Base-by-base conservation (phyloP, 2,113 vertebrate genomes). In the Ameiurus melas region DNA sequence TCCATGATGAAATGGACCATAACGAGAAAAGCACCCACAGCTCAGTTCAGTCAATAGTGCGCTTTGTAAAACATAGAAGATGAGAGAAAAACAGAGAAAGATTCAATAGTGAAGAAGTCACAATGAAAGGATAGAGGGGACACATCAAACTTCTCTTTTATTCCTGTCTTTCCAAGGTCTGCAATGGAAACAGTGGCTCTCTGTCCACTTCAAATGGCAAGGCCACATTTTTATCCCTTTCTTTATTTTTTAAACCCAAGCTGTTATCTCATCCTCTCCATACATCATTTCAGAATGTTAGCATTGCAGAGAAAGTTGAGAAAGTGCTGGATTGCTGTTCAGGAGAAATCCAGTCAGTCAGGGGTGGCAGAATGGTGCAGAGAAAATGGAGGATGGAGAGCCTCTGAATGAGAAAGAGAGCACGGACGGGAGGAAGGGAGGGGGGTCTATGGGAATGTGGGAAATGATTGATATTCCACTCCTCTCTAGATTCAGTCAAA, bases 391-490 rank as follows among this genome's bases (percentile, higher is more conserved):
- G 88, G 83, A 88, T 62, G 70, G 58, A 64, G 81, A 68, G 62
- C 66, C 81, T 70, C 55, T 27, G 85, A 89, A 88, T 85, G 68
- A 84, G 51, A 66, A 39, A 79, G 81, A n/a, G 62, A 62, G 36
- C 22, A 19, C 13, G 89, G 86, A 90, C 89, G 16, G 43, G 85
- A 79, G 39, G 27, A 47, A 64, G 33, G 53, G 55, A 62, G 33
- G 33, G 39, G 77, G 60, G 60, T 86, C n/a, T 64, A 47, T 86
- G 85, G 73, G 75, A 80, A 80, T 86, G 79, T 83, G 78, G 75
- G 75, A 84, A 84, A 89, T 91, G 90, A 94, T 94, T 95, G 91
- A 94, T 94, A 94, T 94, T 95, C 93, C 10, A 14, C 88, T 87
- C 89, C 30, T 71, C 89, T 93, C 92, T 91, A 79, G 85, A 92